phyloP scores from a whole-genome alignment of 2,888 invertebrate species.

The Napeogenes sylphis region DNA sequence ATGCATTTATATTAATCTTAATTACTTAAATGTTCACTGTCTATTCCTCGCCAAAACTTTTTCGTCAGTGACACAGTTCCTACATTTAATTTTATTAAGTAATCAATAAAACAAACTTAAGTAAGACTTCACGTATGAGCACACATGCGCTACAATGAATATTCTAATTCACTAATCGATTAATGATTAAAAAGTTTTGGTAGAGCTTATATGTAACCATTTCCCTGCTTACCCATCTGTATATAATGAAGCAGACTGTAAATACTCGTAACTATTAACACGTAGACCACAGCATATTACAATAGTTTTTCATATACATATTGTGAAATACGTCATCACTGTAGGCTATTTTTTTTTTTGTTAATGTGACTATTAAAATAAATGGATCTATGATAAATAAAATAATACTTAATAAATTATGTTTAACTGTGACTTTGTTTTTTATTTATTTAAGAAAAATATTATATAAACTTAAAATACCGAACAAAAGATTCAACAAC shows the following conservation, averaged over 20 bases:
- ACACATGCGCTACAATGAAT: no score
- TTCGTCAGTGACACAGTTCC: conserved; percentile 5
- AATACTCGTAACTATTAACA: no score
- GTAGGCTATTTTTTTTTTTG: conserved; percentile 76
- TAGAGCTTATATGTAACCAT: no score
- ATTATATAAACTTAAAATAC: neutral
- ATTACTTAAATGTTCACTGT: conserved; percentile 27
- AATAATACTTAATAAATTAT: conserved; percentile 77
- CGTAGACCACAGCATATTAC: no score
- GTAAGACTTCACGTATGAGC: no score
- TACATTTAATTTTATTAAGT: neutral
- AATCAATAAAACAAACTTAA: neutral
- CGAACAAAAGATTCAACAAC: conserved; percentile 8
- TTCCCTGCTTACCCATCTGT: no score
- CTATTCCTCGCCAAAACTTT: conserved; percentile 19
- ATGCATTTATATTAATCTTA: conserved; percentile 40
- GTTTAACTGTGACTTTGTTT: conserved; percentile 68
- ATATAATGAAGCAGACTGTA: no score
- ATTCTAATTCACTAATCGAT: no score
- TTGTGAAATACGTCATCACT: no score
- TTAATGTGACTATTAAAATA: conserved; percentile 76
- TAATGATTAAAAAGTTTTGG: no score
- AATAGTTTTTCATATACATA: no score
- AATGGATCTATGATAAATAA: conserved; percentile 77
- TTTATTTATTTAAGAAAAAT: conserved; percentile 23